Base-by-base conservation (phyloP, 2,113 vertebrate species). In the Sporophila hypoxantha region DNA sequence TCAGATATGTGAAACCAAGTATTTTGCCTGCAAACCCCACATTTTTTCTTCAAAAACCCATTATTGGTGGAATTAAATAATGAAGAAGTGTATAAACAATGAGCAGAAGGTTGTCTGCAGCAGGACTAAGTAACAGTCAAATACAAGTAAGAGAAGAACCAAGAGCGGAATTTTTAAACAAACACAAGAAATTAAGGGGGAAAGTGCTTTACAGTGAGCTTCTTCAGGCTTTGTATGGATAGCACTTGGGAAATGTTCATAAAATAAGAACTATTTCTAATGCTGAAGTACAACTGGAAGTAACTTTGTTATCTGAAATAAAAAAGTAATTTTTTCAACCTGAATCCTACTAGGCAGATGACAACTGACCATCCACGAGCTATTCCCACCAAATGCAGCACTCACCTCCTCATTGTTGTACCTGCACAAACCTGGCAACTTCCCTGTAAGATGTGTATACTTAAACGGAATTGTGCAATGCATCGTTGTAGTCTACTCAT, bases 401-500 rank as follows among this genome's bases (percentile, higher is more conserved):
- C 29, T 56, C 16, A 13, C 5, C 14, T 81, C 30, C 47, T 46
- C 7, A 10, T 0, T 30, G 14, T 1, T 44, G n/a, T 17, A 75
- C n/a, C 62, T 57, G 53, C 30, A 53, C 37, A 68, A 37, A 60
- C 9, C 9, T 7, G 9, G 32, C 2, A 2, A 41, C 5, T 15
- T 61, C 34, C 62, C 29, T 2, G 0, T 32, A 32, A 74, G 5
- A 20, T 4, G 7, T 3, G 5, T 14, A 25, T 2, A 46, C 10
- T 30, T 61, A 59, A 57, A 79, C 0, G 4, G 1, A 65, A 66
- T 2, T 30, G 7, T 44, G 49, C n/a, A 32, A 23, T 14, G 25
- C 32, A 69, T 42, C 26, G 10, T 2, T 30, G 23, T 57, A 46
- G 27, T 36, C 44, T 61, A 23, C 26, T 52, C n/a, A 14, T 4